Evolutionary conservation across 1,140 invertebrate genomes (phyloP).

Genomic region (Lepidurus packardi): DNA sequence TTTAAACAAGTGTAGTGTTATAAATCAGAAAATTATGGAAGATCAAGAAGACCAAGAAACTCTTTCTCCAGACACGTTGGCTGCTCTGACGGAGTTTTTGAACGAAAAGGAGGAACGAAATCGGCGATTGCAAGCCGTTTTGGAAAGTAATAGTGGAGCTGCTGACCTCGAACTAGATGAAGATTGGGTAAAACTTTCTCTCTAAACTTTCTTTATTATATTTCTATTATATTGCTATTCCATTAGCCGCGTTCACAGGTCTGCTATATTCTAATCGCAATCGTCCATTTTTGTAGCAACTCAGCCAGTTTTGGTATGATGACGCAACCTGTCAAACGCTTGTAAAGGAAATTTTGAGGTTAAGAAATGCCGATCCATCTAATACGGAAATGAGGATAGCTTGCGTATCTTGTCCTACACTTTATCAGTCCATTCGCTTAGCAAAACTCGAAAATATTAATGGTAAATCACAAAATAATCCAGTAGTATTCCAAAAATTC

Average conservation of each 20-base stretch:
- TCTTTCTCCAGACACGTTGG: constrained; percentile 65
- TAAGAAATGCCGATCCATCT: constrained; percentile 39
- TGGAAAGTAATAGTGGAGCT: constrained; percentile 44
- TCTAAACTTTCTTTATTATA: constrained; percentile 33
- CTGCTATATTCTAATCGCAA: constrained; percentile 29
- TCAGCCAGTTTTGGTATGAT: constrained; percentile 96
- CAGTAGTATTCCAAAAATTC: not conserved
- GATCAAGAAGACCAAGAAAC: constrained; percentile 59
- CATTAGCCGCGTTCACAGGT: not conserved
- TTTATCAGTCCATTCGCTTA: constrained; percentile 57
- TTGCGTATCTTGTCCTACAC: constrained; percentile 81
- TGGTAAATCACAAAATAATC: constrained; percentile 27
- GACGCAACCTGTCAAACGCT: constrained; percentile 64
- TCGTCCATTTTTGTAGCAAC: constrained; percentile 62
- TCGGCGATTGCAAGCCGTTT: constrained; percentile 46
- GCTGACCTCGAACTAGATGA: constrained; percentile 62
- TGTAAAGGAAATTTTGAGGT: constrained; percentile 56
- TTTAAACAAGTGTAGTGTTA: too few relatives aligned
- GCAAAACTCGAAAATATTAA: constrained; percentile 39
- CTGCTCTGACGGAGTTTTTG: constrained; percentile 75
- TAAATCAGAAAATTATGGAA: not conserved
- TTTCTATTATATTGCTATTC: not conserved
- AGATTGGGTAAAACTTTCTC: constrained; percentile 64
- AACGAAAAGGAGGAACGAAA: constrained; percentile 60
- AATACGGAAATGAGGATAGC: constrained; percentile 61